Percentiles rank a stretch among this genome's conserved stretches.
Conservation (phyloP, 2,888 invertebrate species). For the Teleogryllus oceanicus region DNA sequence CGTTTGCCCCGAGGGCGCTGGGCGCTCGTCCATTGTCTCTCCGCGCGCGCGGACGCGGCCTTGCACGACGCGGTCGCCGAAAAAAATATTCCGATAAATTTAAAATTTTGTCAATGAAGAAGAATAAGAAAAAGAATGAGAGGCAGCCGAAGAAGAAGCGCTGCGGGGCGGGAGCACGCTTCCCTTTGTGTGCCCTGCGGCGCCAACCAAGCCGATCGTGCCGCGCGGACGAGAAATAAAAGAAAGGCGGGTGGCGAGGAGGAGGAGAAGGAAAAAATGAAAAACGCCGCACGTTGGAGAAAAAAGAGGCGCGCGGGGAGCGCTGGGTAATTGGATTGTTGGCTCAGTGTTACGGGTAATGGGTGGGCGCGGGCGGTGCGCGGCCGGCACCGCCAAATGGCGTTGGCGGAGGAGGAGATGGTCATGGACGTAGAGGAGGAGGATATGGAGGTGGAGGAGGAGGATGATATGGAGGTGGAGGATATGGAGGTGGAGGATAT, state of each 20-base stretch:
- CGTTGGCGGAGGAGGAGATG: too few relatives aligned
- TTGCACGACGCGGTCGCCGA: not conserved
- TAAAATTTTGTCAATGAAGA: conserved; percentile 9
- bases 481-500: not conserved
- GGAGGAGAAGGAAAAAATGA: not conserved
- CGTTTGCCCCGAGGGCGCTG: not conserved
- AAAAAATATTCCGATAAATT: not conserved
- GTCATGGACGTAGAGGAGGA: not conserved
- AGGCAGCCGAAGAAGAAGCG: not conserved
- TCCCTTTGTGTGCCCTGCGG: not conserved
- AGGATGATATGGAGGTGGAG: not conserved
- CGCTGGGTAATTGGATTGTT: conserved; percentile 35
- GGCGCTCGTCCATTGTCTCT: not conserved
- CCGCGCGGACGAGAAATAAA: not conserved
- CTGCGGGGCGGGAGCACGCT: not conserved
- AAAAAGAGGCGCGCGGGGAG: not conserved
- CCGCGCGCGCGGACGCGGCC: not conserved
- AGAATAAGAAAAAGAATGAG: not conserved
- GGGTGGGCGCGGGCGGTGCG: conserved; percentile 20
- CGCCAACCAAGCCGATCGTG: conserved; percentile 4
- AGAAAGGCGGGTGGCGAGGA: not conserved
- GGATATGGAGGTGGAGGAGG: not conserved
- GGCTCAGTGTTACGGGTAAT: conserved; percentile 34
- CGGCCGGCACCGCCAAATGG: not conserved
- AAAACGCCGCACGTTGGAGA: not conserved